Evolutionary conservation across 2,113 vertebrate genomes (phyloP).

Genomic region (Trichomycterus rosablanca): DNA sequence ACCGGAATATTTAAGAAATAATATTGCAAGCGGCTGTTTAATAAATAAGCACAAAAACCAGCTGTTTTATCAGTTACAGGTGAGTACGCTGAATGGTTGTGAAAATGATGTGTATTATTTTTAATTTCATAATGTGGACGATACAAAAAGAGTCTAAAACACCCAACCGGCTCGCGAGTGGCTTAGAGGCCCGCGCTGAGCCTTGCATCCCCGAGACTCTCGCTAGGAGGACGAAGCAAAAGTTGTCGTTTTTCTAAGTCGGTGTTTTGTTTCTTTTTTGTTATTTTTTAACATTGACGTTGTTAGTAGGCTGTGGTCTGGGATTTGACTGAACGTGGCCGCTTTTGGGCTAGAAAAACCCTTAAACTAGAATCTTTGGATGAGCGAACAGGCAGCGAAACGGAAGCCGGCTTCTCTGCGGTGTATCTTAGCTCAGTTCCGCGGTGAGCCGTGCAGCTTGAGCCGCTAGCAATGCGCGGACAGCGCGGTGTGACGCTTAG

Average conservation of each 20-base stretch:
- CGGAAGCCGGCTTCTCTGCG: constrained; percentile 66
- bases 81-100: too few relatives aligned
- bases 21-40: constrained; percentile 23
- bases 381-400: neutral
- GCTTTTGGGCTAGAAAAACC: neutral
- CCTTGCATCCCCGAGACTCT: neutral
- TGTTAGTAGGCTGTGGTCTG: too few relatives aligned
- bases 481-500: constrained; percentile 48
- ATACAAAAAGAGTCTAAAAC: too few relatives aligned
- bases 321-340: too few relatives aligned
- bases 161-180: too few relatives aligned
- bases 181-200: too few relatives aligned
- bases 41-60: too few relatives aligned
- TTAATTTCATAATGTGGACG: too few relatives aligned
- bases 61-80: neutral
- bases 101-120: neutral
- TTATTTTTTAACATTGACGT: too few relatives aligned
- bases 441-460: constrained; percentile 56
- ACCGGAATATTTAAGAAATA: constrained; percentile 26
- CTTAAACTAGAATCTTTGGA: neutral
- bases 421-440: constrained; percentile 66
- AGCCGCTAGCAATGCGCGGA: constrained; percentile 62
- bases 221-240: too few relatives aligned
- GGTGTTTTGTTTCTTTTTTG: too few relatives aligned
- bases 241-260: too few relatives aligned